Base-by-base conservation (phyloP, 2,797 vertebrate species). In the Phataginus tetradactyla region DNA sequence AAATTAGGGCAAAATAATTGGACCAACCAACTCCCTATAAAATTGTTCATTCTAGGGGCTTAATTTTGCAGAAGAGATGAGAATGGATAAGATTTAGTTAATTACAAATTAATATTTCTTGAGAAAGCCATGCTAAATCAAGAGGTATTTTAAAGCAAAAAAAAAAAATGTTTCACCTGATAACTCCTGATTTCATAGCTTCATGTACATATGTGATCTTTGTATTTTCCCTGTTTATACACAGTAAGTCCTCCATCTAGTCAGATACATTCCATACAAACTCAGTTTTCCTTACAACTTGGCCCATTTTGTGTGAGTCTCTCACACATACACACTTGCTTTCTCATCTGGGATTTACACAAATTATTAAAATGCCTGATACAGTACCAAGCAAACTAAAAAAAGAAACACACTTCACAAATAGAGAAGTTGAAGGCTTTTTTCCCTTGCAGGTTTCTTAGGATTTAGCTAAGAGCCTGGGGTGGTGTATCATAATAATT, bases 401-500 rank as follows among this genome's bases (percentile, higher is more conserved):
- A 79, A 55, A 27, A 84, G 11, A 69, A 75, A 93, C 29, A 74
- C 12, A 66, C 11, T 86, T 90, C 32, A 45, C 15, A 68, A 64
- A 66, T 84, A 71, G 5, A 78, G 45, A 89, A 93, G 10, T 87
- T 17, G 21, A 78, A 84, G 14, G 7, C 6, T n/a, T 91, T 89
- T 68, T 72, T 53, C 72, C 18, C 59, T 86, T 72, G 29, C 6
- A 64, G 8, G 91, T 90, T 86, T 69, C 42, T 81, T 77, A 95
- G 69, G 27, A 61, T 81, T 86, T 85, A 53, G 7, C 81, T 49
- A 96, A 95, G 32, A 87, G 79, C 81, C 79, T 63, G 59, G 5
- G 83, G 86, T 95, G 66, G 66, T 72, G 75, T 66, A 66, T 91
- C 55, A 18, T 29, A 45, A 74, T 94, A 93, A 93, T 91, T 95